Percentiles rank a stretch among this genome's conserved stretches.
phyloP scores from a whole-genome alignment of 2,797 vertebrate genomes.

The Margarornis squamiger region DNA sequence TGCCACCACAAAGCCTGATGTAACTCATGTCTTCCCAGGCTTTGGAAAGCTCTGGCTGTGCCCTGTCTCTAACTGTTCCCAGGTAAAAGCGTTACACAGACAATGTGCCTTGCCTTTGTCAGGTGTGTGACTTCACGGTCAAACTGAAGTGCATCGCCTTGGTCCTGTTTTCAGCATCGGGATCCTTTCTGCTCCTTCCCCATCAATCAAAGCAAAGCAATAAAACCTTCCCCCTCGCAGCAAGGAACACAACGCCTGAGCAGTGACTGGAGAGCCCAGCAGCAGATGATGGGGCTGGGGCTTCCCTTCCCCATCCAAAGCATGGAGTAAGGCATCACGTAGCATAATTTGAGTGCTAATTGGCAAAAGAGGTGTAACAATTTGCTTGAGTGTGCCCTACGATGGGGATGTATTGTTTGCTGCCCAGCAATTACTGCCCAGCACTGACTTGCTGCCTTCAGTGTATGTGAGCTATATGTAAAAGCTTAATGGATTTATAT shows the following conservation, averaged over 20 bases:
- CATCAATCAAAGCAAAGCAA: conserved; percentile 37
- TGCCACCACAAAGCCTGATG: not conserved
- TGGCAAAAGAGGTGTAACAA: conserved; percentile 7
- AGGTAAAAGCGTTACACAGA: not conserved
- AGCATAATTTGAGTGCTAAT: not conserved
- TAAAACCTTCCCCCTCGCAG: not conserved
- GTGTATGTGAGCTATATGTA: not conserved
- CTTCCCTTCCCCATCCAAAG: not conserved
- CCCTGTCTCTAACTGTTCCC: not conserved
- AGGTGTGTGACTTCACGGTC: accelerated
- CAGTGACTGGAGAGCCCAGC: not conserved
- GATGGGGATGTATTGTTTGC: not conserved
- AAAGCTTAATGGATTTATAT: not conserved
- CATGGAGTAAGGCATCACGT: not conserved
- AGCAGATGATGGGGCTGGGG: not conserved
- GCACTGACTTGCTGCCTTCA: not conserved
- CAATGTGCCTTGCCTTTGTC: not conserved
- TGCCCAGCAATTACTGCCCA: conserved; percentile 26
- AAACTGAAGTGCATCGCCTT: not conserved
- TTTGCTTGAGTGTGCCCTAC: not conserved
- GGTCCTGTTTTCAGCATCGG: not conserved
- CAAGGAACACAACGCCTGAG: not conserved
- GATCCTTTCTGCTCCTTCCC: not conserved
- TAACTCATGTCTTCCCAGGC: not conserved
- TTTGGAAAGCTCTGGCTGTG: not conserved